Base-by-base conservation (phyloP, 2,888 invertebrate species). In the Drosophila emarginata region DNA sequence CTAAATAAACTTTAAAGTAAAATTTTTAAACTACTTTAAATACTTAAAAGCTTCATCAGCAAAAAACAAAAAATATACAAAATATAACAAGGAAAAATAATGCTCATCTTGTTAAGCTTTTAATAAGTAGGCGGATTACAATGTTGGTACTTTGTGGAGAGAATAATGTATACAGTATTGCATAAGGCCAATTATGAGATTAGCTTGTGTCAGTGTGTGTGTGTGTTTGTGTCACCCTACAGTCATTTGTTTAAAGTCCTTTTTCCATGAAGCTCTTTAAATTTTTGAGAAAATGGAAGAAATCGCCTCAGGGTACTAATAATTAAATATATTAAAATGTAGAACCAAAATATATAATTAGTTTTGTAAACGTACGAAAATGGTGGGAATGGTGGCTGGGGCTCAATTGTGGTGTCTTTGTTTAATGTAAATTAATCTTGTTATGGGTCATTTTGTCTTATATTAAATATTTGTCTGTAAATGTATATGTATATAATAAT, bases 71-170 rank as follows among this genome's bases (percentile, higher is more conserved):
- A 45, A 3, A 18, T 45, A 18, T 4, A 23, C 23, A 40, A 45
- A 45, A 45, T 18, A 45, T 18, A 18, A 45, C 18, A 11, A 45
- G 21, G 11, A 45, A 21, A 45, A 45, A 45, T 45, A 21, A n/a
- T n/a, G 53, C 14, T 26, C 28, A 53, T 53, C 26, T 53, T 28
- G 23, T 53, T 15, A 53, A 53, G 45, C 45, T 45, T 45, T 45
- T 45, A 9, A 45, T 45, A 45, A 45, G 45, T 45, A 45, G 45
- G 45, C 45, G 45, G 45, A 45, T 45, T 45, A 45, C 4, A 45
- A 45, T 21, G 45, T 45, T 45, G 12, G 18, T 18, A 45, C 45
- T 45, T 45, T 45, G 3, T 15, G 40, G 9, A 45, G 7, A 45
- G 2, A 3, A 45, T 18, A 9, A 45, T 45, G 40, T 45, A 18